phyloP scores from a whole-genome alignment of 2,113 vertebrate genomes.

The Gopherus flavomarginatus region DNA sequence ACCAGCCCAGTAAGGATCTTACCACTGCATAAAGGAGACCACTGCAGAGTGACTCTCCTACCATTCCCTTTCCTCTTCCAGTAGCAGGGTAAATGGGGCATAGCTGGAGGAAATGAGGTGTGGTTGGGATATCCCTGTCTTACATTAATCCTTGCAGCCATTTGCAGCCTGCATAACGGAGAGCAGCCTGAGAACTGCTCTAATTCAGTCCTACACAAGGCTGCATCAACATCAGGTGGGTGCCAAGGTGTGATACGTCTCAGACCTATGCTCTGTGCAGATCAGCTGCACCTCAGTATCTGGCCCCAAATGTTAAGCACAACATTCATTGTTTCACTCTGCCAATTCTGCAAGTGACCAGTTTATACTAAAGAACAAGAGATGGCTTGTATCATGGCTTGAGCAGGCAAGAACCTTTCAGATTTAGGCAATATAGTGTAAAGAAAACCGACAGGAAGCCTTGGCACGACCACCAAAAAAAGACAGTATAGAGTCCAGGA shows the following conservation, averaged over 20 bases:
- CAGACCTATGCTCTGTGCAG: no score
- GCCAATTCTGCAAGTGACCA: neutral
- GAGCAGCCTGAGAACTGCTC: neutral
- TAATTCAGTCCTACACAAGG: no score
- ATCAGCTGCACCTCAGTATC: no score
- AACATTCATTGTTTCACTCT: neutral
- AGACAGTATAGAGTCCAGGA: neutral
- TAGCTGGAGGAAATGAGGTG: fast-evolving
- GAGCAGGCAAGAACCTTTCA: neutral
- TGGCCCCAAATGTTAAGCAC: no score
- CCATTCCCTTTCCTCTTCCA: neutral
- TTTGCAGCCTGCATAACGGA: neutral
- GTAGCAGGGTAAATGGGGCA: neutral
- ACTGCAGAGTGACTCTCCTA: neutral
- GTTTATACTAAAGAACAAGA: neutral
- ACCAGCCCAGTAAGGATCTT: neutral
- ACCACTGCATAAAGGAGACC: neutral
- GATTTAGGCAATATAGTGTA: no score
- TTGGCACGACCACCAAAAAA: neutral
- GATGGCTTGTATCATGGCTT: neutral
- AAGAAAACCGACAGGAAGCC: neutral
- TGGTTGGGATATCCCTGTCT: no score
- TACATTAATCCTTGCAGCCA: fast-evolving
- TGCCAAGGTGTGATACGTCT: no score
- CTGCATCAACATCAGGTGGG: no score